A percentile compares a stretch with the other conserved stretches of the same genome.
These are phyloP conservation scores for Pandemis heparana DNA, from an alignment of 2,888 invertebrate species.

Conservation along the genomic window DNA sequence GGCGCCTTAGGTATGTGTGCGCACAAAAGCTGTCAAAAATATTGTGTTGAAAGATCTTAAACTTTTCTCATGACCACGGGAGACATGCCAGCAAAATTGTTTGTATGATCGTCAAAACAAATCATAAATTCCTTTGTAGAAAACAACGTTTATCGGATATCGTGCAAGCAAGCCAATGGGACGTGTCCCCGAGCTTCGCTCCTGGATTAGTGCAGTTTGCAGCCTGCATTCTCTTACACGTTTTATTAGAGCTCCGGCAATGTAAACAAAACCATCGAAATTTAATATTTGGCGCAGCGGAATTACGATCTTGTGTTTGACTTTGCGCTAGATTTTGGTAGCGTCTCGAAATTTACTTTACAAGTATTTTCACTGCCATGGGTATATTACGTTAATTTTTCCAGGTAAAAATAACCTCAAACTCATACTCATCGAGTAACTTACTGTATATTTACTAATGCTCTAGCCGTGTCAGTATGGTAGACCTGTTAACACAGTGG, in stretches of 20 bases:
- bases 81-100: background rate
- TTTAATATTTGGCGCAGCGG: conserved; percentile 26
- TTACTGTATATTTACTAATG: too few relatives aligned
- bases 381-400: background rate
- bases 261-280: conserved; percentile 35
- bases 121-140: conserved; percentile 16
- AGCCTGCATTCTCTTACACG: conserved; percentile 29
- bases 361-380: background rate
- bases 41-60: too few relatives aligned
- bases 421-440: background rate
- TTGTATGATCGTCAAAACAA: conserved; percentile 5
- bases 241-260: conserved; percentile 23
- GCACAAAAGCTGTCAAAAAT: too few relatives aligned
- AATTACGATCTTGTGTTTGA: conserved; percentile 8
- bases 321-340: background rate
- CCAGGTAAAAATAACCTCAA: background rate
- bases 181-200: conserved; percentile 15
- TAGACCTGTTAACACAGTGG: background rate
- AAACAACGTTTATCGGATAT: conserved; percentile 20
- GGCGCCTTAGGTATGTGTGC: too few relatives aligned
- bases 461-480: background rate
- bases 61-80: too few relatives aligned
- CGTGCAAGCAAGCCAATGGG: conserved; percentile 9
- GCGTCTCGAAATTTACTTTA: background rate
- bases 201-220: conserved; percentile 27